Evolutionary conservation across 2,113 vertebrate species (phyloP).

Genomic region (Aphyosemion australe): DNA sequence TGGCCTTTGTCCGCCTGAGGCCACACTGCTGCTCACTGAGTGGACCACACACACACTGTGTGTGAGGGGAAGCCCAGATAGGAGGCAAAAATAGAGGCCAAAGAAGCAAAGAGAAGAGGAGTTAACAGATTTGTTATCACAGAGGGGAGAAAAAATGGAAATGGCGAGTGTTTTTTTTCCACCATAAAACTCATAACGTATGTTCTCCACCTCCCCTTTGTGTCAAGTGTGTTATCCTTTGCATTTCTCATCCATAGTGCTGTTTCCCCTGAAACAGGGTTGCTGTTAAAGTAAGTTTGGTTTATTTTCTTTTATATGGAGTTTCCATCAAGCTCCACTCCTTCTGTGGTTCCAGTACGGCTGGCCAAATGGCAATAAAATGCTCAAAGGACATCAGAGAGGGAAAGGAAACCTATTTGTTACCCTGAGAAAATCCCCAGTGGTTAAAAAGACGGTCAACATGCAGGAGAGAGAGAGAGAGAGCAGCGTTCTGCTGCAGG

Average conservation of each 20-base stretch:
- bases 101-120: constrained; percentile 43
- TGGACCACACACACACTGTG: constrained; percentile 63
- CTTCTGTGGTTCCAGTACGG: constrained; percentile 71
- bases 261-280: constrained; percentile 33
- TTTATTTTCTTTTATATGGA: constrained; percentile 71
- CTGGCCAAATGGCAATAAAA: constrained; percentile 77
- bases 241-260: constrained; percentile 24
- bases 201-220: constrained; percentile 19
- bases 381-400: constrained; percentile 71
- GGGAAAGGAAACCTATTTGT: constrained; percentile 64
- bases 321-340: constrained; percentile 75
- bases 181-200: constrained; percentile 48
- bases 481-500: background rate
- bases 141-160: constrained; percentile 47
- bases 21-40: constrained; percentile 29
- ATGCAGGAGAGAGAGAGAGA: constrained; percentile 21
- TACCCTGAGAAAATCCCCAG: constrained; percentile 53
- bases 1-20: constrained; percentile 35
- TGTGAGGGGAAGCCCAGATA: background rate
- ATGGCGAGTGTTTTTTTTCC: constrained; percentile 54
- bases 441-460: constrained; percentile 49
- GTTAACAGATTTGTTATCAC: constrained; percentile 56
- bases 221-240: constrained; percentile 47
- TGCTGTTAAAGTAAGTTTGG: constrained; percentile 64
- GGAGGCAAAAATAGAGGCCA: constrained; percentile 14